These are phyloP conservation scores for Microtus oregoni DNA, from an alignment of 2,113 vertebrate species.

Conservation along the genomic window DNA sequence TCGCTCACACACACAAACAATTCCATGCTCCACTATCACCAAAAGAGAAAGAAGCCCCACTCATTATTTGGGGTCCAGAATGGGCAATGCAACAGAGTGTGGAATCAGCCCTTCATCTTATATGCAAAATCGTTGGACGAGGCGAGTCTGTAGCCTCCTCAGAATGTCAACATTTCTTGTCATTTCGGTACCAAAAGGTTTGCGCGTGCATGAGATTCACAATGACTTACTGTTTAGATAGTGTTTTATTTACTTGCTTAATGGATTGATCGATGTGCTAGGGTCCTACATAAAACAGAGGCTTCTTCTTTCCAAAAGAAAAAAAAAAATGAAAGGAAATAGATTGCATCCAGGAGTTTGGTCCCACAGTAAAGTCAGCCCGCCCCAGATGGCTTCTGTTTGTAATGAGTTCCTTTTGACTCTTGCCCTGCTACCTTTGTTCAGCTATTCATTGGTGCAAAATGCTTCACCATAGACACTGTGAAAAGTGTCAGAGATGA, in stretches of 20 bases:
- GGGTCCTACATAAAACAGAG: slow-evolving; percentile 71
- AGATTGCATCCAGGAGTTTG: slow-evolving; percentile 73
- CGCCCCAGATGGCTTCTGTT: slow-evolving; percentile 67
- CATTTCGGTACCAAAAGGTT: slow-evolving; percentile 77
- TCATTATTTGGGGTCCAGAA: slow-evolving; percentile 53
- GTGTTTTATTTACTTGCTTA: slow-evolving; percentile 83
- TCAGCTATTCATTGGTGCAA: slow-evolving; percentile 42
- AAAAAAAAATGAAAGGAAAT: slow-evolving; percentile 60
- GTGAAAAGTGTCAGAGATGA: neutral
- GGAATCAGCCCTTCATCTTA: neutral
- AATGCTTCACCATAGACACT: slow-evolving; percentile 20
- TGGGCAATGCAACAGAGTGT: slow-evolving; percentile 1
- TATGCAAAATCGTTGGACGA: neutral
- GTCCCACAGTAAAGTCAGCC: slow-evolving; percentile 53
- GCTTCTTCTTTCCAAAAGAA: neutral
- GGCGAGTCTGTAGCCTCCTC: neutral
- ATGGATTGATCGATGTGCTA: slow-evolving; percentile 79
- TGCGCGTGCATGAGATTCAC: slow-evolving; percentile 71
- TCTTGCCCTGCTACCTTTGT: slow-evolving; percentile 56
- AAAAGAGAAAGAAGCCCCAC: slow-evolving; percentile 25
- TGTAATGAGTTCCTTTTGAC: slow-evolving; percentile 74
- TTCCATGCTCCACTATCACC: neutral
- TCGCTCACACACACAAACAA: neutral
- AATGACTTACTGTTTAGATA: slow-evolving; percentile 82
- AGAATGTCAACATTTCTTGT: slow-evolving; percentile 66